phyloP scores from a whole-genome alignment of 2,888 invertebrate genomes.

The Mythimna vitellina region DNA sequence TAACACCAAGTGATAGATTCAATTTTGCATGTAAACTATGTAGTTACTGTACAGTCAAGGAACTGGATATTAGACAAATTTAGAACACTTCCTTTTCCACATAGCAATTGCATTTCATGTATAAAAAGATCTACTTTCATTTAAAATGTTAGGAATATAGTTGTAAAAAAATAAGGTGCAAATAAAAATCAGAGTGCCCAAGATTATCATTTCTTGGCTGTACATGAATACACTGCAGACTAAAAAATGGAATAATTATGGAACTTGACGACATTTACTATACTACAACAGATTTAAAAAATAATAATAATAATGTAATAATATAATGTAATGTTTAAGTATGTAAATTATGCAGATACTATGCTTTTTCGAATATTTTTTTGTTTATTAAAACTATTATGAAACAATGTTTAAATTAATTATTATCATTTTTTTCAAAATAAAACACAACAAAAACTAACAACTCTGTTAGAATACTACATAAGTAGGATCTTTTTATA shows the following conservation, averaged over 20 bases:
- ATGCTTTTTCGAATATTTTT: conserved; percentile 10
- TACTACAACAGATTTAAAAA: conserved; percentile 32
- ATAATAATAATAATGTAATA: not conserved
- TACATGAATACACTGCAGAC: conserved; percentile 22
- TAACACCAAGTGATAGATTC: conserved; percentile 52
- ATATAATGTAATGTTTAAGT: too few species aligned
- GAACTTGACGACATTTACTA: conserved; percentile 26
- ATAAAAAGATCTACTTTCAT: not conserved
- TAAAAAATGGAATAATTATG: conserved; percentile 22
- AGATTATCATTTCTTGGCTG: conserved; percentile 9
- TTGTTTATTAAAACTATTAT: conserved; percentile 6
- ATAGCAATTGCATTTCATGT: not conserved
- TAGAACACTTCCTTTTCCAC: not conserved
- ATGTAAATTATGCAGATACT: conserved; percentile 30
- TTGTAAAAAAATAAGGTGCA: not conserved
- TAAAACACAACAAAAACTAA: conserved; percentile 4
- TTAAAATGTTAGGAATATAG: not conserved
- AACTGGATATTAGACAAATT: not conserved
- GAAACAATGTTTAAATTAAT: conserved; percentile 11
- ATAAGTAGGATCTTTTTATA: conserved; percentile 2
- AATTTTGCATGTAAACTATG: conserved; percentile 29
- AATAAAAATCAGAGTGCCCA: not conserved
- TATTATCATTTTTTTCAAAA: conserved; percentile 15
- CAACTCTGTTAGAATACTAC: conserved; percentile 1
- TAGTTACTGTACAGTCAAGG: conserved; percentile 18